A percentile compares a stretch with the other conserved stretches of the same genome.
These are phyloP conservation scores for Silurus lanzhouensis DNA, from an alignment of 2,797 vertebrate species.

Conservation along the genomic window DNA sequence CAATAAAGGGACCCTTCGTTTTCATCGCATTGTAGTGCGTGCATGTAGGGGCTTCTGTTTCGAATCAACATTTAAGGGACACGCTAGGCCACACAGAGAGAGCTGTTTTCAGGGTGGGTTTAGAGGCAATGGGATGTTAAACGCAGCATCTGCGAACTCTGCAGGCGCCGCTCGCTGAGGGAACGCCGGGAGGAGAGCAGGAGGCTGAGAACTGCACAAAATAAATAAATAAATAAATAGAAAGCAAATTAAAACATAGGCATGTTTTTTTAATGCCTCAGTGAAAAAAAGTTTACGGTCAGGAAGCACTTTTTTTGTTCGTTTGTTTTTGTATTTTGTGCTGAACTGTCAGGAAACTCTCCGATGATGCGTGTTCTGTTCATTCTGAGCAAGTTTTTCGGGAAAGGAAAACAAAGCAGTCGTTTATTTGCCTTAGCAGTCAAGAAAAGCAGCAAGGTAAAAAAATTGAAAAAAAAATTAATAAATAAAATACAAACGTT, in stretches of 20 bases:
- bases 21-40: neutral
- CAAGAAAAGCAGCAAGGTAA: neutral
- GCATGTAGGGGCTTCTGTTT: slow-evolving; percentile 27
- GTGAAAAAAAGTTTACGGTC: neutral
- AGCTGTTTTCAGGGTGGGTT: slow-evolving; percentile 32
- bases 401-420: neutral
- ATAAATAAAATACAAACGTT: neutral
- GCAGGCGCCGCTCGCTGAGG: slow-evolving; percentile 39
- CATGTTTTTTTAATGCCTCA: slow-evolving; percentile 5
- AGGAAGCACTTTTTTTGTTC: neutral
- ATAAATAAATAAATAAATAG: neutral
- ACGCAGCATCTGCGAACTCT: slow-evolving; percentile 54
- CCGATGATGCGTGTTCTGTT: neutral
- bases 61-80: slow-evolving; percentile 40
- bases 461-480: no score
- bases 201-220: slow-evolving; percentile 28
- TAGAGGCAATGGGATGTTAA: slow-evolving; percentile 45
- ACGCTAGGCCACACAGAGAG: slow-evolving; percentile 41
- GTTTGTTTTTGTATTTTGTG: neutral
- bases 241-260: slow-evolving; percentile 23
- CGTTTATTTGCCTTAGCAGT: neutral
- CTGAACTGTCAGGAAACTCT: neutral
- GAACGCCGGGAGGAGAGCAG: slow-evolving; percentile 11
- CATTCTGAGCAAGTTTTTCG: neutral
- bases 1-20: no score